Evolutionary conservation across 2,888 invertebrate genomes (phyloP).

Genomic region (Girardia tigrina): DNA sequence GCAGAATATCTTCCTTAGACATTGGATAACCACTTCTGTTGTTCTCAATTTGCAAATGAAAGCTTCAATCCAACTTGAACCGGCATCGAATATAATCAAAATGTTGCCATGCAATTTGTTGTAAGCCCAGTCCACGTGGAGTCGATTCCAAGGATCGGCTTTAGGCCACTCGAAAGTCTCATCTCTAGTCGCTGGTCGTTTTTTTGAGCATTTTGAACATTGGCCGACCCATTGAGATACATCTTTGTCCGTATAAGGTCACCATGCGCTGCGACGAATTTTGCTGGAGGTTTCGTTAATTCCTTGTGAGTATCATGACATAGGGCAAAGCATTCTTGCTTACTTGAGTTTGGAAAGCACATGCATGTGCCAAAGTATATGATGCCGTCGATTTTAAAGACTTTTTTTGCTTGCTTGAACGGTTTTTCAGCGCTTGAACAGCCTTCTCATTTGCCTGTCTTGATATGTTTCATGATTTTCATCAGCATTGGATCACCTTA

Average conservation of each 20-base stretch:
- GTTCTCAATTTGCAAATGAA: constrained; percentile 15
- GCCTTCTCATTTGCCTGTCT: constrained; percentile 31
- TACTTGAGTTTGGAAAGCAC: too few species aligned
- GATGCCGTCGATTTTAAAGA: too few species aligned
- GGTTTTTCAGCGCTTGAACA: too few species aligned
- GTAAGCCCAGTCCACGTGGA: constrained; percentile 32
- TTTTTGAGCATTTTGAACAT: too few species aligned
- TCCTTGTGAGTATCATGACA: too few species aligned
- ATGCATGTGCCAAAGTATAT: too few species aligned
- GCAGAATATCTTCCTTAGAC: constrained; percentile 31
- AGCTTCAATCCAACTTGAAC: constrained; percentile 33
- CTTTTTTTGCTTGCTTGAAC: constrained; percentile 5
- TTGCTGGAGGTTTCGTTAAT: too few species aligned
- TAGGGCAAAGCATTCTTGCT: constrained; percentile 14
- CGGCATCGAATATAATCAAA: constrained; percentile 34
- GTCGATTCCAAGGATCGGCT: constrained; percentile 27
- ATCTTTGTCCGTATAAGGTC: too few species aligned
- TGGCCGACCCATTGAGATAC: too few species aligned
- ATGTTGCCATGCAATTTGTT: constrained; percentile 30
- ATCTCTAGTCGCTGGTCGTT: too few species aligned
- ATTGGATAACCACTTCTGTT: constrained; percentile 25
- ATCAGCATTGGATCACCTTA: background rate
- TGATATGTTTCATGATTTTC: constrained; percentile 20
- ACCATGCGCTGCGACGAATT: too few species aligned
- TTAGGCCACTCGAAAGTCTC: too few species aligned